These are phyloP conservation scores for Butastur rufipennis DNA, from an alignment of 2,113 vertebrate species.

Conservation along the genomic window DNA sequence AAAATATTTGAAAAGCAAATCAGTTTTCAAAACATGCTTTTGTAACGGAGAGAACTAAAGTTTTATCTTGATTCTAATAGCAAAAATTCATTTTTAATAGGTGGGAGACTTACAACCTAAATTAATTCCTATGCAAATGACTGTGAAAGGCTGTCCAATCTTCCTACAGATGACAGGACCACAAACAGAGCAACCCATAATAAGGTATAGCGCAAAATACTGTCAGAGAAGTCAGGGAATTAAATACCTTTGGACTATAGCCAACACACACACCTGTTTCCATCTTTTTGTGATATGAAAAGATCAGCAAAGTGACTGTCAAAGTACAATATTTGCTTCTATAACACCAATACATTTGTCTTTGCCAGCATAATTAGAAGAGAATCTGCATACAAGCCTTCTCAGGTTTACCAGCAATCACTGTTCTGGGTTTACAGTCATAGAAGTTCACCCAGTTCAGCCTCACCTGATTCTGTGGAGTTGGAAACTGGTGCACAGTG, in stretches of 20 bases:
- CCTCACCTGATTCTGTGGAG: neutral
- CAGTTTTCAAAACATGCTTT: neutral
- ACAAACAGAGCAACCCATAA: slow-evolving; percentile 67
- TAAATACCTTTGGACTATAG: neutral
- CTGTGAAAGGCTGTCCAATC: slow-evolving; percentile 87
- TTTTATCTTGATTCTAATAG: neutral
- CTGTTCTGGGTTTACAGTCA: neutral
- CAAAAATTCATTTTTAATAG: slow-evolving; percentile 56
- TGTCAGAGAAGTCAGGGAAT: neutral
- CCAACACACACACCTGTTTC: neutral
- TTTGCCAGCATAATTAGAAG: neutral
- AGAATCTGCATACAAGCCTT: neutral
- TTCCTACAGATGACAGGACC: slow-evolving; percentile 85
- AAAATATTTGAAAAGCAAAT: neutral
- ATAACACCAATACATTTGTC: neutral
- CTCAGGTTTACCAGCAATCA: neutral
- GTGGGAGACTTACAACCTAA: slow-evolving; percentile 79
- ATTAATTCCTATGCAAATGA: slow-evolving; percentile 82
- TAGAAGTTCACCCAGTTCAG: neutral
- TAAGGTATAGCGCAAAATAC: slow-evolving; percentile 73
- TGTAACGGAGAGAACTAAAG: neutral
- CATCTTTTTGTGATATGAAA: neutral
- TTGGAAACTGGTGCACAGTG: neutral
- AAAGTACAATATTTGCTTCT: neutral
- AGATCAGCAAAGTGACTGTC: neutral